phyloP scores from a whole-genome alignment of 2,888 invertebrate genomes.

The Tetrapedia diversipes region DNA sequence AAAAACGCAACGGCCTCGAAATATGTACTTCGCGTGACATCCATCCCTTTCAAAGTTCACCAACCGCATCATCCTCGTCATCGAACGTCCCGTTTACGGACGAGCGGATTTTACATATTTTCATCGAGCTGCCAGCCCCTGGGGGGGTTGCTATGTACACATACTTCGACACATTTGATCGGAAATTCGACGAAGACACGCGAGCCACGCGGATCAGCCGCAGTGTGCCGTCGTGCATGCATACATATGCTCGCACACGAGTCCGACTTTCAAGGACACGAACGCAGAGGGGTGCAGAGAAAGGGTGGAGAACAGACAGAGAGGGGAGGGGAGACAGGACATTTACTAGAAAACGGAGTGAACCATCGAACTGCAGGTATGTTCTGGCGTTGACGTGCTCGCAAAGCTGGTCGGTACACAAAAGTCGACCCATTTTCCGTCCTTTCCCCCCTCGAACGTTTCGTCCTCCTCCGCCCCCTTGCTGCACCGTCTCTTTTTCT shows the following conservation, averaged over 20 bases:
- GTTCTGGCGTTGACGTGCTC: slow-evolving; percentile 68
- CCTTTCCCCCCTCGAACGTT: slow-evolving; percentile 24
- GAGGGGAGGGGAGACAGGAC: slow-evolving; percentile 14
- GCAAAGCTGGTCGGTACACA: slow-evolving; percentile 68
- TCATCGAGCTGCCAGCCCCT: neutral
- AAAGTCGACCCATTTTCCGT: slow-evolving; percentile 72
- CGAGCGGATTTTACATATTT: slow-evolving; percentile 31
- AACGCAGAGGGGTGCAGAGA: neutral
- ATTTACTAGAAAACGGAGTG: slow-evolving; percentile 46
- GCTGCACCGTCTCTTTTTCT: slow-evolving; percentile 27
- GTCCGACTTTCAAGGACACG: slow-evolving; percentile 45
- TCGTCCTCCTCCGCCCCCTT: slow-evolving; percentile 27
- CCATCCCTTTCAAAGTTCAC: slow-evolving; percentile 10
- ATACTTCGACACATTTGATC: slow-evolving; percentile 25
- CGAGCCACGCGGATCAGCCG: neutral
- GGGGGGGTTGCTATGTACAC: neutral
- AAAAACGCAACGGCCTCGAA: no score
- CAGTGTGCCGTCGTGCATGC: neutral
- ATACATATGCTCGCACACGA: neutral
- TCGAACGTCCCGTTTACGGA: slow-evolving; percentile 4
- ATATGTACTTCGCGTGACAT: neutral
- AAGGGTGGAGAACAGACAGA: neutral
- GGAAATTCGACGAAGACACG: slow-evolving; percentile 15
- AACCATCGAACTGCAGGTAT: slow-evolving; percentile 56
- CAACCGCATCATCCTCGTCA: slow-evolving; percentile 13